Percentiles rank a stretch among this genome's conserved stretches.
phyloP scores from a whole-genome alignment of 2,797 vertebrate genomes.

The Xyrichtys novacula region DNA sequence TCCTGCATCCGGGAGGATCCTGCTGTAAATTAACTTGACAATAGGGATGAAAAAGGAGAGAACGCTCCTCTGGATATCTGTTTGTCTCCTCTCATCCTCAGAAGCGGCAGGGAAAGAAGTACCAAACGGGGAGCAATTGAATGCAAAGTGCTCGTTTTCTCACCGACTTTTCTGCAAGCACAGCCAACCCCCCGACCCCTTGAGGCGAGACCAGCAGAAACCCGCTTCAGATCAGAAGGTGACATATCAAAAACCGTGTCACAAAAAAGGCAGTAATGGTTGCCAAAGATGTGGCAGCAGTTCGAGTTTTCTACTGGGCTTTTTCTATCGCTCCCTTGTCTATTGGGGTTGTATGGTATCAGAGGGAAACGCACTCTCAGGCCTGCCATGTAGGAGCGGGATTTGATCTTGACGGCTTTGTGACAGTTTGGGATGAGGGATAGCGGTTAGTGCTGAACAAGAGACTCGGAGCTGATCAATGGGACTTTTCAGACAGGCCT shows the following conservation, averaged over 20 bases:
- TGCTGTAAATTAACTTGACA: conserved; percentile 90
- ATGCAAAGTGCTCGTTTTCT: conserved; percentile 90
- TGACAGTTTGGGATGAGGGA: conserved; percentile 93
- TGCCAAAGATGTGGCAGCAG: conserved; percentile 80
- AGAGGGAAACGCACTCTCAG: conserved; percentile 89
- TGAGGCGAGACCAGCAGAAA: conserved; percentile 91
- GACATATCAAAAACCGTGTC: conserved; percentile 95
- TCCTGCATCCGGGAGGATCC: conserved; percentile 86
- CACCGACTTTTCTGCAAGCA: conserved; percentile 80
- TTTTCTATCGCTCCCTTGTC: conserved; percentile 75
- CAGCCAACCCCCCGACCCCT: conserved; percentile 87
- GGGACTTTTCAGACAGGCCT: conserved; percentile 81
- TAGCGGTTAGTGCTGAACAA: conserved; percentile 93
- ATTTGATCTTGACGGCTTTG: conserved; percentile 93
- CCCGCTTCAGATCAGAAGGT: conserved; percentile 94
- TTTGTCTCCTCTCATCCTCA: conserved; percentile 87
- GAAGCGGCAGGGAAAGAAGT: conserved; percentile 81
- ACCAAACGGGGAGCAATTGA: conserved; percentile 89
- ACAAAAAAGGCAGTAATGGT: conserved; percentile 82
- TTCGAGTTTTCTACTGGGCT: conserved; percentile 77
- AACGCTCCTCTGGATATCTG: conserved; percentile 81
- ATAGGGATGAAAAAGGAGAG: conserved; percentile 85
- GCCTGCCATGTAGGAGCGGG: conserved; percentile 90
- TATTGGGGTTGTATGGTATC: conserved; percentile 82
- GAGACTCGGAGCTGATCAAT: conserved; percentile 92